Base-by-base conservation (phyloP, 2,888 invertebrate species). In the Glyphotaelius pellucidus region DNA sequence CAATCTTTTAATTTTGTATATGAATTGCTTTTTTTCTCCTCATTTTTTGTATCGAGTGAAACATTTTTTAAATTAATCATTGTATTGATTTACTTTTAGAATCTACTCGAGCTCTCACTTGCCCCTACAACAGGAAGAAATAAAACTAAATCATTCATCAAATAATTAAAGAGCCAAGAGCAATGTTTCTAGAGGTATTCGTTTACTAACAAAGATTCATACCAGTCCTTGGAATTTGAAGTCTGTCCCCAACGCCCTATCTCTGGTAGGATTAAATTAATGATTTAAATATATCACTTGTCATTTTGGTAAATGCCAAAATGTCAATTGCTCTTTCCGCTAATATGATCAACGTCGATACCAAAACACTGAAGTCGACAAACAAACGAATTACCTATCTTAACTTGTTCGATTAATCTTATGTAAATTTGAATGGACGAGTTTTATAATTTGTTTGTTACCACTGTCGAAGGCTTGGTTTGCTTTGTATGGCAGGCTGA, bases 401-500 rank as follows among this genome's bases (percentile, higher is more conserved):
- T 25, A 67, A 67, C 67, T 67, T 67, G 19, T 19, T 67, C 67
- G 25, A 67, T 67, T 67, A 67, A 67, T 67, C 67, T 67, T 67
- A 67, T 67, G 25, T 67, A 25, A 67, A 67, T 67, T 67, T 67
- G 0, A 67, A n/a, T 67, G 67, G 67, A 67, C 7, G 5, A 67
- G 25, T 67, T 67, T 67, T 67, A 25, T 25, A 25, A 67, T 67
- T 67, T 67, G 67, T 67, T 67, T 9, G 67, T 67, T 67, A 67
- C 67, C 67, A n/a, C 67, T 67, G 67, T 67, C n/a, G 67, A 67
- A 67, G 67, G n/a, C 67, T 67, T 67, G 67, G 67, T 67, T n/a
- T 67, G 67, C 67, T 67, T 67, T 67, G 67, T 67, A 67, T 9
- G 4, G n/a, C 67, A 67, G 9, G 67, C 67, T 67, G 67, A 67